Evolutionary conservation across 1,140 invertebrate species (phyloP).

Genomic region (Ladona fulva): DNA sequence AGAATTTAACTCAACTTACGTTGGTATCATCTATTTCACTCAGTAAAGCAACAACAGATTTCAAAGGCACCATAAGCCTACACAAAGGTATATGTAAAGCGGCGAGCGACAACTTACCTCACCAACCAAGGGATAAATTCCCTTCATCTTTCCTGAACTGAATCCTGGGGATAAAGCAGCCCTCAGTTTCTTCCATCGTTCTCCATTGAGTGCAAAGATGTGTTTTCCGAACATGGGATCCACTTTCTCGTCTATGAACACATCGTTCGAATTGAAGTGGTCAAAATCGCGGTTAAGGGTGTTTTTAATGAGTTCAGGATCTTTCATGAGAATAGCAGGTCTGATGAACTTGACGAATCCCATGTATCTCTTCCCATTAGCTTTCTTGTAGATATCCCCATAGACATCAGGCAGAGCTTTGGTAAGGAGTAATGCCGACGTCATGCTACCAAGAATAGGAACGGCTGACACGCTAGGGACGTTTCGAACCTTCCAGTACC

Average conservation of each 20-base stretch:
- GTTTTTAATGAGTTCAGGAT: slow-evolving; percentile 48
- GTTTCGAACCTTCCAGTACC: too few species aligned
- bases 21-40: too few species aligned
- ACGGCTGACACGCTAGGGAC: too few species aligned
- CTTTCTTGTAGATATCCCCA: too few species aligned
- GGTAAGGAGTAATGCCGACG: too few species aligned
- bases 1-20: slow-evolving; percentile 20
- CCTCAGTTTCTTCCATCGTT: slow-evolving; percentile 48
- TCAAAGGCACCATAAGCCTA: too few species aligned
- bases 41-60: too few species aligned
- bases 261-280: slow-evolving; percentile 36
- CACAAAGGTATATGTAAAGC: too few species aligned
- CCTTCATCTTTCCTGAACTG: slow-evolving; percentile 51
- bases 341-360: slow-evolving; percentile 37
- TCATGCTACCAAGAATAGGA: too few species aligned
- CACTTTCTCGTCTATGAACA: slow-evolving; percentile 25
- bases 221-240: slow-evolving; percentile 31
- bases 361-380: slow-evolving; percentile 4
- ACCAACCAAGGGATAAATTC: slow-evolving; percentile 42
- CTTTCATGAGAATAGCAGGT: slow-evolving; percentile 40
- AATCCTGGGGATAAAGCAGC: slow-evolving; percentile 52
- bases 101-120: too few species aligned
- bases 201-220: slow-evolving; percentile 39
- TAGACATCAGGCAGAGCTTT: too few species aligned
- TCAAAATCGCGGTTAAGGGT: slow-evolving; percentile 49